These are phyloP conservation scores for Platynereis dumerilii DNA, from an alignment of 2,888 invertebrate genomes.

Conservation along the genomic window DNA sequence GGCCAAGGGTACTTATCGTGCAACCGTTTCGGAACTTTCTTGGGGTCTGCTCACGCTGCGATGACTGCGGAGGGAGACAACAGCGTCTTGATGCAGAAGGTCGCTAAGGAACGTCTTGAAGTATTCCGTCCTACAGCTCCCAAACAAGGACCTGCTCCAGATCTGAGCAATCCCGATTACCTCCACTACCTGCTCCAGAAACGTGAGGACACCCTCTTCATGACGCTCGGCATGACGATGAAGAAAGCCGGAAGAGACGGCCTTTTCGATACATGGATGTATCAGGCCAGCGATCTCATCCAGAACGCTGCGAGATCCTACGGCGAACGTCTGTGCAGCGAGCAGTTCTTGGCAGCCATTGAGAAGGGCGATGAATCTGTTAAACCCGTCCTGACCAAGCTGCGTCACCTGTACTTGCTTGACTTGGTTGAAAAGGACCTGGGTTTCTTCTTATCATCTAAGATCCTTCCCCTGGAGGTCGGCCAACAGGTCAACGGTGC, in stretches of 20 bases:
- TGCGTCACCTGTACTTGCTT: constrained; percentile 35
- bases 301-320: constrained; percentile 36
- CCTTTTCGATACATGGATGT: constrained; percentile 41
- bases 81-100: constrained; percentile 40
- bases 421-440: constrained; percentile 29
- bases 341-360: constrained; percentile 30
- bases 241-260: constrained; percentile 33
- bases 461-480: constrained; percentile 18
- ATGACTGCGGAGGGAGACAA: constrained; percentile 42
- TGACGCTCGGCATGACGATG: constrained; percentile 20
- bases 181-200: constrained; percentile 28
- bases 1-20: constrained; percentile 40
- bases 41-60: constrained; percentile 37
- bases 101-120: constrained; percentile 37
- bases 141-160: constrained; percentile 4
- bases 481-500: constrained; percentile 15
- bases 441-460: constrained; percentile 27
- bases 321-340: constrained; percentile 33
- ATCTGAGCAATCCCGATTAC: constrained; percentile 17
- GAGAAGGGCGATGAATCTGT: constrained; percentile 26
- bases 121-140: constrained; percentile 28
- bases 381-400: constrained; percentile 21
- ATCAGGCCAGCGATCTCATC: constrained; percentile 36
- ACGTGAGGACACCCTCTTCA: constrained; percentile 31
- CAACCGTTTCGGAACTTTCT: constrained; percentile 36